These are phyloP conservation scores for Tolypeutes matacus DNA, from an alignment of 2,797 vertebrate species.

Conservation along the genomic window DNA sequence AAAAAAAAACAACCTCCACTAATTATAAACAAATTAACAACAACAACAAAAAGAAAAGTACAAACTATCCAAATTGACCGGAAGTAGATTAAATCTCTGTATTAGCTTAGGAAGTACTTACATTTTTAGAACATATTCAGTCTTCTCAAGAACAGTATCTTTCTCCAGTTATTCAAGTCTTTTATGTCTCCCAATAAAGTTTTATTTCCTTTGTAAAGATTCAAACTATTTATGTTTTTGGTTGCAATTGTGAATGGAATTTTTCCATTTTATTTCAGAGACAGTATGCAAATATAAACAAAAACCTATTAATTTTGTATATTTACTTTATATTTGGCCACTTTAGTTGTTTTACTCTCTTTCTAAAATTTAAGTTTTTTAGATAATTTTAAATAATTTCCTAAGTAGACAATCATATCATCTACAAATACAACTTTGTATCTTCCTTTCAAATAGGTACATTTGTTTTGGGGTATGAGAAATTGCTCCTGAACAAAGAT, in stretches of 20 bases:
- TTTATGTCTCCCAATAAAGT: background rate
- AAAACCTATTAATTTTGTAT: background rate
- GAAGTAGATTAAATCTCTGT: background rate
- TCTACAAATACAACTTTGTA: background rate
- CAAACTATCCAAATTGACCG: background rate
- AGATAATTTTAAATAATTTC: background rate
- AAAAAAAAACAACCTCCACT: background rate
- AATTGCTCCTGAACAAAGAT: background rate
- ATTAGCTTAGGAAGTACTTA: slow-evolving; percentile 1
- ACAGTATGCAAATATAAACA: background rate
- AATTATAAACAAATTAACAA: background rate
- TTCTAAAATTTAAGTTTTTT: background rate
- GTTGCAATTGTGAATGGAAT: background rate
- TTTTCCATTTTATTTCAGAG: slow-evolving; percentile 18
- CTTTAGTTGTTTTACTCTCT: background rate
- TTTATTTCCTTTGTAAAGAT: background rate
- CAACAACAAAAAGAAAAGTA: background rate
- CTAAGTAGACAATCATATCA: background rate
- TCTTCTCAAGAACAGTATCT: background rate
- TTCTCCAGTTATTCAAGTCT: background rate
- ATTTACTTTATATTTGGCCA: background rate
- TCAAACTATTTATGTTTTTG: background rate
- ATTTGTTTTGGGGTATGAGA: background rate
- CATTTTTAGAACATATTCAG: background rate
- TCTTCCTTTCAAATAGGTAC: background rate